These are phyloP conservation scores for Pachypanchax playfairii DNA, from an alignment of 2,113 vertebrate species.

Conservation along the genomic window DNA sequence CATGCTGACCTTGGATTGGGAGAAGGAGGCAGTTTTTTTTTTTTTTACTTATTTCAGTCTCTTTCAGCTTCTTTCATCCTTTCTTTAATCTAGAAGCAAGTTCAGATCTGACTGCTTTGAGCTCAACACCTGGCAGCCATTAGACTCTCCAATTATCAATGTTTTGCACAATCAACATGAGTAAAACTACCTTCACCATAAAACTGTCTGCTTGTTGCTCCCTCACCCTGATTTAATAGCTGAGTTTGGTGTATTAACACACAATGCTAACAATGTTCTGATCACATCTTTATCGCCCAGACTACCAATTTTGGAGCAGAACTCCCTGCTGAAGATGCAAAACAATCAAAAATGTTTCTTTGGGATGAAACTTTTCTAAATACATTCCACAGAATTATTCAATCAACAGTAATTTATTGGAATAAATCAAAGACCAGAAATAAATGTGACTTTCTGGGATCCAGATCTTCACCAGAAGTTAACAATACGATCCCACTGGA, in stretches of 20 bases:
- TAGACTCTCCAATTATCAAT: background rate
- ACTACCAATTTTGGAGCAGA: background rate
- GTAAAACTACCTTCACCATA: background rate
- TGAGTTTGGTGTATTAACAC: background rate
- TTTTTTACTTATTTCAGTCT: background rate
- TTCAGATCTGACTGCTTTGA: background rate
- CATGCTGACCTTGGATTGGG: constrained; percentile 10
- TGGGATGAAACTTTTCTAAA: no score
- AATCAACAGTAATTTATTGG: no score
- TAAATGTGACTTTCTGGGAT: no score
- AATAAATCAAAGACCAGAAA: no score
- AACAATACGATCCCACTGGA: no score
- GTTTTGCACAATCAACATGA: background rate
- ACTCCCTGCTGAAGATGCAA: background rate
- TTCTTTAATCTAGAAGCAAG: background rate
- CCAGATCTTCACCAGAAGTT: no score
- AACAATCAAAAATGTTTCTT: no score
- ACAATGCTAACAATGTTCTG: background rate
- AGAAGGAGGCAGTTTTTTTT: accelerated
- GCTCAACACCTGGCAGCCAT: background rate
- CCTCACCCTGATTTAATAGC: background rate
- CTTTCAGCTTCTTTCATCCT: background rate
- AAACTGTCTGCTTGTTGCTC: background rate
- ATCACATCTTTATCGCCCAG: background rate
- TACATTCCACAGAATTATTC: no score